Percentiles rank a stretch among this genome's conserved stretches.
These are phyloP conservation scores for Oryzias javanicus DNA, from an alignment of 2,113 vertebrate species.

Conservation along the genomic window DNA sequence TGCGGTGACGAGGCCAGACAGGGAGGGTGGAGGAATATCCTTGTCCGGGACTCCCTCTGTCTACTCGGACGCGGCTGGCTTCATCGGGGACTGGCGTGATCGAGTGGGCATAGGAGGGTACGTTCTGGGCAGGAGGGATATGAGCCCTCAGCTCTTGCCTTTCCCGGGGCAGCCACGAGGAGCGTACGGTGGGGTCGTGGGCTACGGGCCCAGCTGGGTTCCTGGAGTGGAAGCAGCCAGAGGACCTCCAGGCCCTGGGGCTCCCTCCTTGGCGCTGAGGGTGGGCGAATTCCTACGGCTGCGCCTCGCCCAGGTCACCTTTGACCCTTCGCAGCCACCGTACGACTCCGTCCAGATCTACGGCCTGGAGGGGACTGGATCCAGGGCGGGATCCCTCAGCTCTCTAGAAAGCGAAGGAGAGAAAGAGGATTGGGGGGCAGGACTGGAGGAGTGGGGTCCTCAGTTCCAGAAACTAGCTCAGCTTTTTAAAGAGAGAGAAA, in stretches of 20 bases:
- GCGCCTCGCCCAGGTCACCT: slow-evolving; percentile 85
- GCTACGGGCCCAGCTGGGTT: slow-evolving; percentile 71
- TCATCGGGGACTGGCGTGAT: slow-evolving; percentile 77
- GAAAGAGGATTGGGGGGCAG: slow-evolving; percentile 74
- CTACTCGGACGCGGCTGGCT: slow-evolving; percentile 69
- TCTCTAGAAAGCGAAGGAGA: slow-evolving; percentile 83
- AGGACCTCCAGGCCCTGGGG: slow-evolving; percentile 48
- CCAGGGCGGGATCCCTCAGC: slow-evolving; percentile 86
- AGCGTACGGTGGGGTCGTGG: slow-evolving; percentile 63
- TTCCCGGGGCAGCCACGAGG: slow-evolving; percentile 72
- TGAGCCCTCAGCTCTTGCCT: slow-evolving; percentile 76
- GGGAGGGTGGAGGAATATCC: slow-evolving; percentile 67
- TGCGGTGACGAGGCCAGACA: slow-evolving; percentile 71
- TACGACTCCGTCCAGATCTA: slow-evolving; percentile 91
- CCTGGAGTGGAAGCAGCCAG: slow-evolving; percentile 62
- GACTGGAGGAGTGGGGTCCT: slow-evolving; percentile 85
- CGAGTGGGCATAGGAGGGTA: slow-evolving; percentile 73
- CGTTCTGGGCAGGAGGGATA: slow-evolving; percentile 75
- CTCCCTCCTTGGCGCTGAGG: slow-evolving; percentile 76
- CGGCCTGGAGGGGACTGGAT: slow-evolving; percentile 87
- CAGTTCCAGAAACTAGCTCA: slow-evolving; percentile 86
- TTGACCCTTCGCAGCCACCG: slow-evolving; percentile 85
- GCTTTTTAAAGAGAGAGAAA: slow-evolving; percentile 80
- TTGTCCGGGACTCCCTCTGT: slow-evolving; percentile 63
- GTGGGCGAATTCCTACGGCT: slow-evolving; percentile 84